A percentile compares a stretch with the other conserved stretches of the same genome.
These are phyloP conservation scores for Acromyrmex echinatior DNA, from an alignment of 1,140 invertebrate species.

Conservation along the genomic window DNA sequence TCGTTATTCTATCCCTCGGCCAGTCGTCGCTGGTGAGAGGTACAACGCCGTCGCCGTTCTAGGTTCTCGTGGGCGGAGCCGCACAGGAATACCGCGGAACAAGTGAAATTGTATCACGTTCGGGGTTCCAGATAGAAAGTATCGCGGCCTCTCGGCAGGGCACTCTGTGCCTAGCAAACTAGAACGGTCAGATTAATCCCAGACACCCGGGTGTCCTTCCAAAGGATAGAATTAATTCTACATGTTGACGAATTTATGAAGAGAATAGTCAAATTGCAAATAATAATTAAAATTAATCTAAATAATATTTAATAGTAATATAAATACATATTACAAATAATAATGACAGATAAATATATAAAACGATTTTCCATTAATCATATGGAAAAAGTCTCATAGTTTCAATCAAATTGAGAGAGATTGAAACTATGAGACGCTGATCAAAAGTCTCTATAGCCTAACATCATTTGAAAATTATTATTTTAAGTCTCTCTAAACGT, in stretches of 20 bases:
- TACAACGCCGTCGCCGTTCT: constrained; percentile 33
- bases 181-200: constrained; percentile 16
- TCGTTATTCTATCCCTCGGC: constrained; percentile 18
- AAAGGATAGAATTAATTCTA: background rate
- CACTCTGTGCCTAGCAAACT: background rate
- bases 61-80: constrained; percentile 70
- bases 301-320: background rate
- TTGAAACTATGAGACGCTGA: too few relatives aligned
- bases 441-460: too few relatives aligned
- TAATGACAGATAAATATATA: too few relatives aligned
- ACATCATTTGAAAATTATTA: too few relatives aligned
- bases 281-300: background rate
- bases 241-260: background rate
- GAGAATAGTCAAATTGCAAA: background rate
- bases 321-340: too few relatives aligned
- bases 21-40: constrained; percentile 32
- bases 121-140: constrained; percentile 81
- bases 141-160: constrained; percentile 12
- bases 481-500: too few relatives aligned
- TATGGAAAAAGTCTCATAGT: too few relatives aligned
- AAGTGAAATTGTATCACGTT: constrained; percentile 82
- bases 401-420: too few relatives aligned
- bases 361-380: too few relatives aligned
- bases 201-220: background rate
- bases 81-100: constrained; percentile 71